phyloP scores from a whole-genome alignment of 2,888 invertebrate species.

The Oscheius sp. region DNA sequence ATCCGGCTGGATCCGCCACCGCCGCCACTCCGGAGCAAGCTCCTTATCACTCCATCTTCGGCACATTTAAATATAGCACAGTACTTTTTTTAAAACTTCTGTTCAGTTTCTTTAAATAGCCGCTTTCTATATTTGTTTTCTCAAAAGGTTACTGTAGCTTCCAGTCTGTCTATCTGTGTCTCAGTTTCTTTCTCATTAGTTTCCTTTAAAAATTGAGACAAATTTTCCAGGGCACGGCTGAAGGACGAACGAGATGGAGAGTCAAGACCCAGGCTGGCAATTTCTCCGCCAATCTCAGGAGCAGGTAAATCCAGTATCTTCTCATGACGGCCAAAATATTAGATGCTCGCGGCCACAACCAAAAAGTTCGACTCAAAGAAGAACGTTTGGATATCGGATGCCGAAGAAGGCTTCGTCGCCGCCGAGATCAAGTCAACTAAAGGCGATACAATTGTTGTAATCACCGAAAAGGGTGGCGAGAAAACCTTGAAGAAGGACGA shows the following conservation, averaged over 20 bases:
- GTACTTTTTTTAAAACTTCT: conserved; percentile 2
- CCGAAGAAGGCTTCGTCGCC: conserved; percentile 93
- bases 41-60: conserved; percentile 36
- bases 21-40: conserved; percentile 28
- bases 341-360: conserved; percentile 65
- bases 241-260: conserved; percentile 30
- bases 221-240: conserved; percentile 31
- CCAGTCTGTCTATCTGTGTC: too few species aligned
- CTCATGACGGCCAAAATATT: neutral
- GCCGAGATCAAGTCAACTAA: conserved; percentile 95
- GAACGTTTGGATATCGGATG: conserved; percentile 98
- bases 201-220: conserved; percentile 7
- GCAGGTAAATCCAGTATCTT: conserved; percentile 53
- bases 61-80: conserved; percentile 29
- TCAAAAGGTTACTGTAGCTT: too few species aligned
- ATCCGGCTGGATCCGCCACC: conserved; percentile 36
- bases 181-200: neutral
- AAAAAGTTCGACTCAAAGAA: conserved; percentile 88
- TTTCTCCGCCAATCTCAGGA: conserved; percentile 70
- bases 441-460: conserved; percentile 95
- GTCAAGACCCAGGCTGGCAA: conserved; percentile 72
- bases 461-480: conserved; percentile 87
- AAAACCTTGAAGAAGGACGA: conserved; percentile 73
- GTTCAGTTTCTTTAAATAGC: neutral
- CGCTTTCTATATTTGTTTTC: too few species aligned